Conservation (phyloP, 2,113 vertebrate species). For the Micronycteris hirsuta region DNA sequence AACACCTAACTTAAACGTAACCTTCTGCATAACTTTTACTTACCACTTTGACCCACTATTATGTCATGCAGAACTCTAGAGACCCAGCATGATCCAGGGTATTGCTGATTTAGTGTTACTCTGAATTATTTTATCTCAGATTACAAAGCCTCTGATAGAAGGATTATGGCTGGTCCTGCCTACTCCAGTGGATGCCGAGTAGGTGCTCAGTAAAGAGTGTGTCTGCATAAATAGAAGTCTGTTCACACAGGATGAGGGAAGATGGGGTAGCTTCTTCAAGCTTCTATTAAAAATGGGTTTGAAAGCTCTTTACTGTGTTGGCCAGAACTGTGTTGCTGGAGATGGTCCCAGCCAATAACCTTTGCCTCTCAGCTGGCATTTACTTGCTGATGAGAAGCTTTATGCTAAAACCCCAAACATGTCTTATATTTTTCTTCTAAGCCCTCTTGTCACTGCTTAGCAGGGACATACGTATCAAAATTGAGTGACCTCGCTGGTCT, state of each 20-base stretch:
- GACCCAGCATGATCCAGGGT: neutral
- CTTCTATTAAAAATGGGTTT: neutral
- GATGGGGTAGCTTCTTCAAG: neutral
- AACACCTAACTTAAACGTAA: neutral
- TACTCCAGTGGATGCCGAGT: neutral
- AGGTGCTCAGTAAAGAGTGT: neutral
- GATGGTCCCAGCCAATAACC: neutral
- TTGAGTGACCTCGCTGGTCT: neutral
- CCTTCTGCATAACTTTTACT: neutral
- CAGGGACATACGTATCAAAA: neutral
- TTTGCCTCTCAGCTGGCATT: neutral
- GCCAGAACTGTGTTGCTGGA: neutral
- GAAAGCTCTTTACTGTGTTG: neutral
- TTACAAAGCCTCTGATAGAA: neutral
- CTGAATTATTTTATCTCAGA: slow-evolving; percentile 16
- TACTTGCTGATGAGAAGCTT: slow-evolving; percentile 2
- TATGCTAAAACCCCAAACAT: neutral
- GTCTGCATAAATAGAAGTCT: neutral
- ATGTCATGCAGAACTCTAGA: neutral
- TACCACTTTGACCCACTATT: neutral
- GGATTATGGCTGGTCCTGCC: neutral
- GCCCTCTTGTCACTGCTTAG: neutral
- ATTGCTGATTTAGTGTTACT: neutral
- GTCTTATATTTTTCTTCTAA: neutral
- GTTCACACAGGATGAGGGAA: neutral